These are phyloP conservation scores for Brachyhypopomus gauderio DNA, from an alignment of 2,113 vertebrate species.

Conservation along the genomic window DNA sequence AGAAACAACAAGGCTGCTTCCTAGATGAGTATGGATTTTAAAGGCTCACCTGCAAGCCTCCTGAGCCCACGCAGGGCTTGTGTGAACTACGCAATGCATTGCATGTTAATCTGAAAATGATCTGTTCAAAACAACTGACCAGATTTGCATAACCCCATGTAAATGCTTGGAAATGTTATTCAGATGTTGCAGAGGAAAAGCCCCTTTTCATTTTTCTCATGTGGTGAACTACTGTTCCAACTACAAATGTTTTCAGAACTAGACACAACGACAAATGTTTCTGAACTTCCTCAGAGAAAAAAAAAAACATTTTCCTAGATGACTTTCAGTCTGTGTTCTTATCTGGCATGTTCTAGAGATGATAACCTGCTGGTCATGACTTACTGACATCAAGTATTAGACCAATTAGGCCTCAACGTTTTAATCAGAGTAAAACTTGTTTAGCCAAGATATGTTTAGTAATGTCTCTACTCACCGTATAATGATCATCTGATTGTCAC, in stretches of 20 bases:
- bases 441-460: background rate
- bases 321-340: too few species aligned
- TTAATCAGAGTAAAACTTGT: background rate
- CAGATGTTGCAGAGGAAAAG: background rate
- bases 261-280: too few species aligned
- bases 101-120: background rate
- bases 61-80: background rate
- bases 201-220: background rate
- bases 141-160: constrained; percentile 5
- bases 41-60: background rate
- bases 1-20: background rate
- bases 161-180: background rate
- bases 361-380: background rate
- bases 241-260: background rate
- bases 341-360: background rate
- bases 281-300: too few species aligned
- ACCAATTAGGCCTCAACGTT: background rate
- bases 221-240: background rate
- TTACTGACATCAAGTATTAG: too few species aligned
- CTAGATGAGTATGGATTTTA: background rate
- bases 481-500: background rate
- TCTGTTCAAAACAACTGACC: background rate
- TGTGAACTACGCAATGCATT: background rate
- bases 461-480: background rate
- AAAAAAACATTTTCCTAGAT: too few species aligned